Conservation (phyloP, 2,113 vertebrate species). For the Ginglymostoma cirratum region DNA sequence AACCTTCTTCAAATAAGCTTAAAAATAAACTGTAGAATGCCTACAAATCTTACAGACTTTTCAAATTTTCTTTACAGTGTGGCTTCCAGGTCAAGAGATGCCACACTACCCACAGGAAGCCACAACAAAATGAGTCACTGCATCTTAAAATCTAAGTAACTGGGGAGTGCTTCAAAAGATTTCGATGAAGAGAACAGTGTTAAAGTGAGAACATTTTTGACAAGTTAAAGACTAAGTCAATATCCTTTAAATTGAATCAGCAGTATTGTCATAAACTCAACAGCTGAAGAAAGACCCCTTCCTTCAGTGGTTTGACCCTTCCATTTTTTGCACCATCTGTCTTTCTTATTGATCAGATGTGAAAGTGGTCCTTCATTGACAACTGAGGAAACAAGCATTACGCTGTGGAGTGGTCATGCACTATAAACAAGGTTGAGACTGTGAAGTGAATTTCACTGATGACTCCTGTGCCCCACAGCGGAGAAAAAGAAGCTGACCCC, state of each 20-base stretch:
- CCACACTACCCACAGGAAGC: not conserved
- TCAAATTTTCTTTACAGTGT: not conserved
- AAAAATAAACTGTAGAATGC: not conserved
- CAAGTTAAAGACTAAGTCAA: not conserved
- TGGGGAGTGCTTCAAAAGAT: not conserved
- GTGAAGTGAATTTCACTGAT: not conserved
- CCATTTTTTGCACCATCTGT: not conserved
- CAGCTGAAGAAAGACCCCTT: not conserved
- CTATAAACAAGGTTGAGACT: not conserved
- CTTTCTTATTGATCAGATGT: not conserved
- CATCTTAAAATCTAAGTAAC: not conserved
- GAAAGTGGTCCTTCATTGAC: not conserved
- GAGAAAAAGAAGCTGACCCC: not conserved
- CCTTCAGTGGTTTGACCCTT: not conserved
- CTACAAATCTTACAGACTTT: not conserved
- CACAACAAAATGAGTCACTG: not conserved
- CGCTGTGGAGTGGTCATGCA: not conserved
- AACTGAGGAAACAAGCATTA: not conserved
- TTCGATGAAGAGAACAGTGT: not conserved
- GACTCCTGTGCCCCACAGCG: not conserved
- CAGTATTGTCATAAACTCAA: not conserved
- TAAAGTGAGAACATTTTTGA: not conserved
- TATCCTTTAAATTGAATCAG: not conserved
- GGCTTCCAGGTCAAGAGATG: not conserved
- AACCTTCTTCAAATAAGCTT: not conserved